Evolutionary conservation across 2,888 invertebrate species (phyloP).

Genomic region (Diaphora mendica): DNA sequence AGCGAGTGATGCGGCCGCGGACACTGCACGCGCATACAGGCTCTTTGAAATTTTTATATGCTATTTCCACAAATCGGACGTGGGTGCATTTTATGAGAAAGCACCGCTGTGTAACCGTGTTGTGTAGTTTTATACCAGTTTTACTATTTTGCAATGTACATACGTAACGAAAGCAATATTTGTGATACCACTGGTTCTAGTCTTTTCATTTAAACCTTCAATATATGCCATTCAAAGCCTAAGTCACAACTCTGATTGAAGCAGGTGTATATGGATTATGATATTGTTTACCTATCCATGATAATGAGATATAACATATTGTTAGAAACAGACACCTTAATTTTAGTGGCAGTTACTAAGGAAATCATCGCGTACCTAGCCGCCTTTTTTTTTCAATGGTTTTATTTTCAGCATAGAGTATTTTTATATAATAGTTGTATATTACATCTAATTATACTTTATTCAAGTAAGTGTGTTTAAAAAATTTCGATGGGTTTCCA

Average conservation of each 20-base stretch:
- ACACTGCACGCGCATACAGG: slow-evolving; percentile 73
- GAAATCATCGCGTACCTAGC: too few species aligned
- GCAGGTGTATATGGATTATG: background rate
- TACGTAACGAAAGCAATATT: slow-evolving; percentile 38
- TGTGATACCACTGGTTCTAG: slow-evolving; percentile 16
- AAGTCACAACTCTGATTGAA: background rate
- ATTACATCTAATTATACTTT: too few species aligned
- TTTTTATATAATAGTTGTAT: too few species aligned
- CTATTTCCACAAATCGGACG: slow-evolving; percentile 82
- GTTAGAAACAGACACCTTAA: too few species aligned
- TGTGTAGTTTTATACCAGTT: slow-evolving; percentile 55
- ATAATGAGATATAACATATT: too few species aligned
- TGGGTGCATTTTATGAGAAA: slow-evolving; percentile 75
- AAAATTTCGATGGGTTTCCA: too few species aligned
- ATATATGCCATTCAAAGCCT: background rate
- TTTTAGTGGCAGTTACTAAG: too few species aligned
- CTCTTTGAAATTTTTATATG: slow-evolving; percentile 82
- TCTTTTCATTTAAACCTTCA: slow-evolving; percentile 1
- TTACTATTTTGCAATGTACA: slow-evolving; percentile 40
- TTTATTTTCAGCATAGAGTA: too few species aligned
- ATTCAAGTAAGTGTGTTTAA: too few species aligned
- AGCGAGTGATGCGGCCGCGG: slow-evolving; percentile 75
- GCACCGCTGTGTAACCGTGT: slow-evolving; percentile 59
- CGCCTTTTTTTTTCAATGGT: too few species aligned
- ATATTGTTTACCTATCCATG: too few species aligned